Conservation (phyloP, 1,140 invertebrate species). For the Drosophila lacertosa region DNA sequence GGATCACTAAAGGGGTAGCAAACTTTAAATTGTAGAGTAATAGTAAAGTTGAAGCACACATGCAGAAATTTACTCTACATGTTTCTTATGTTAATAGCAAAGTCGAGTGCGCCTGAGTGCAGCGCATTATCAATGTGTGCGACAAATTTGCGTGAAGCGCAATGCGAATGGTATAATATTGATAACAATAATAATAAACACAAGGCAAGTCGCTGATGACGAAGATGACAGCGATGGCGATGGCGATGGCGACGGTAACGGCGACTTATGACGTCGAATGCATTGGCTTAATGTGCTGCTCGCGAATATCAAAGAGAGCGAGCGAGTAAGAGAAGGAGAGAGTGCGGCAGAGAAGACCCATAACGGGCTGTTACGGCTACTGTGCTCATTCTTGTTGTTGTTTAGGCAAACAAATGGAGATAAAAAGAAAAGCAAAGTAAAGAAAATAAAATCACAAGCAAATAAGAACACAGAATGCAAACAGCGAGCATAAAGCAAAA, state of each 20-base stretch:
- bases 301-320: neutral
- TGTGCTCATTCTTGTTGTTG: slow-evolving; percentile 15
- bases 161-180: slow-evolving; percentile 48
- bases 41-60: no score
- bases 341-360: slow-evolving; percentile 30
- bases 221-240: slow-evolving; percentile 40
- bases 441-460: slow-evolving; percentile 65
- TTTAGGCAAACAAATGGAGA: slow-evolving; percentile 29
- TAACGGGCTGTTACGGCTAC: slow-evolving; percentile 53
- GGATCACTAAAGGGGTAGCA: no score
- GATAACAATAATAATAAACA: slow-evolving; percentile 63
- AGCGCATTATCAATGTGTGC: slow-evolving; percentile 24
- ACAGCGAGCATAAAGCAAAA: slow-evolving; percentile 30
- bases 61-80: no score
- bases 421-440: slow-evolving; percentile 17
- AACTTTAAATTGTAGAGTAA: neutral
- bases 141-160: slow-evolving; percentile 14
- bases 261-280: slow-evolving; percentile 37
- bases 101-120: neutral
- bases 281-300: neutral
- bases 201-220: slow-evolving; percentile 43
- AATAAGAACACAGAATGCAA: slow-evolving; percentile 60
- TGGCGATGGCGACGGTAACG: no score
- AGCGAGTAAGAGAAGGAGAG: neutral
- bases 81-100: neutral